Base-by-base conservation (phyloP, 2,113 vertebrate species). In the Myotis lucifugus region DNA sequence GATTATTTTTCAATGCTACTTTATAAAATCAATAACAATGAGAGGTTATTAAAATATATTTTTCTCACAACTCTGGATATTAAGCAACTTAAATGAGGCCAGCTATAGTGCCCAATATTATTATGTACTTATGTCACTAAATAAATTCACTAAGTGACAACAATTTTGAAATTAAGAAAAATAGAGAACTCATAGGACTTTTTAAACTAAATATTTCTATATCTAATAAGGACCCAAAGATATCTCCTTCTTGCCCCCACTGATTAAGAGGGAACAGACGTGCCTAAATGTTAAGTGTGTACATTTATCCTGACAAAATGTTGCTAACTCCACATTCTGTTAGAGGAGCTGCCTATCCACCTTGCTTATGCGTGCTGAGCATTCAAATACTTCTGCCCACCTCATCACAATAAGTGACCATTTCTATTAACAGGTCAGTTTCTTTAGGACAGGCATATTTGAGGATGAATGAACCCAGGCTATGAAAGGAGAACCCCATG, bases 91-190 rank as follows among this genome's bases (percentile, higher is more conserved):
- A 70, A 61, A 74, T 48, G 8, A 17, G 3, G 81, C 42, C 3
- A 81, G 5, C 3, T 74, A 29, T 87, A 18, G 37, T 93, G 19
- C 17, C n/a, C 67, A 77, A 37, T 72, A 59, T 88, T 88, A 69
- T 84, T 79, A 64, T 74, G 48, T 42, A 67, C 15, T n/a, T 72
- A 69, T 21, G 46, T 42, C 42, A 42, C 42, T 42, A 81, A 56
- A 86, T 25, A 95, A 86, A 74, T 76, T 74, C 42, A 14, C 2
- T 37, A 59, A 74, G 12, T 61, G 42, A 85, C 3, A 61, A 34
- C 64, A 72, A 73, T 27, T 85, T 91, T 90, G 23, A 91, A 93
- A 92, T 82, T 25, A 83, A 83, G 54, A 19, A 86, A 94, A 88
- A n/a, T 61, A 18, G 32, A 84, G 32, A 66, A 9, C 27, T 34